Percentiles rank a stretch among this genome's conserved stretches.
Conservation (phyloP, 2,797 vertebrate species). For the Cryptoblepharus egeriae region DNA sequence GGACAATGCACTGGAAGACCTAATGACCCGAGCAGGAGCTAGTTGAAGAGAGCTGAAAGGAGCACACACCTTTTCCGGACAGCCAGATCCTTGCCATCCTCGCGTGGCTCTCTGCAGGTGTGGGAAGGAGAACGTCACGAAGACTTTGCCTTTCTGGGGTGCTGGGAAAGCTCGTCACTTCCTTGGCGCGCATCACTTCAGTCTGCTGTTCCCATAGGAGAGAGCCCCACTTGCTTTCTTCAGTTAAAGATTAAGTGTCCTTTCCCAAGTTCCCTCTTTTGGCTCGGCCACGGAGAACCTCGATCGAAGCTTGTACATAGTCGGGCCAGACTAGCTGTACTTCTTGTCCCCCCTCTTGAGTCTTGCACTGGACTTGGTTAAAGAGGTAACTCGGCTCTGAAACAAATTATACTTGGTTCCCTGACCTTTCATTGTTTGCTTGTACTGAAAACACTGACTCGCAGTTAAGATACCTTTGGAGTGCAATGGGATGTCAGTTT, state of each 20-base stretch:
- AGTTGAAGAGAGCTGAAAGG: slow-evolving; percentile 82
- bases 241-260: slow-evolving; percentile 73
- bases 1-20: slow-evolving; percentile 94
- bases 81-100: slow-evolving; percentile 5
- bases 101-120: slow-evolving; percentile 12
- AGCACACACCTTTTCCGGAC: not conserved
- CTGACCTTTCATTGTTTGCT: slow-evolving; percentile 70
- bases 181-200: not conserved
- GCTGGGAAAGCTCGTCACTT: slow-evolving; percentile 37
- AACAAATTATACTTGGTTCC: slow-evolving; percentile 57
- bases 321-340: slow-evolving; percentile 22
- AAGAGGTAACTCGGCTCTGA: slow-evolving; percentile 54
- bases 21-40: slow-evolving; percentile 92
- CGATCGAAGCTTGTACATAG: slow-evolving; percentile 58
- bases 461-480: slow-evolving; percentile 64
- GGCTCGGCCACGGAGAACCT: slow-evolving; percentile 55
- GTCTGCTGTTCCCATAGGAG: slow-evolving; percentile 46
- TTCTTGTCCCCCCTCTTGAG: not conserved
- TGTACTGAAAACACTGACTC: slow-evolving; percentile 66
- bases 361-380: slow-evolving; percentile 62
- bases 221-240: slow-evolving; percentile 52
- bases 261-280: slow-evolving; percentile 65
- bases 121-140: slow-evolving; percentile 19
- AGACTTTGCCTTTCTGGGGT: not conserved
- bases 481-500: slow-evolving; percentile 71